These are phyloP conservation scores for Pseudoips prasinana DNA, from an alignment of 2,888 invertebrate genomes.

Conservation along the genomic window DNA sequence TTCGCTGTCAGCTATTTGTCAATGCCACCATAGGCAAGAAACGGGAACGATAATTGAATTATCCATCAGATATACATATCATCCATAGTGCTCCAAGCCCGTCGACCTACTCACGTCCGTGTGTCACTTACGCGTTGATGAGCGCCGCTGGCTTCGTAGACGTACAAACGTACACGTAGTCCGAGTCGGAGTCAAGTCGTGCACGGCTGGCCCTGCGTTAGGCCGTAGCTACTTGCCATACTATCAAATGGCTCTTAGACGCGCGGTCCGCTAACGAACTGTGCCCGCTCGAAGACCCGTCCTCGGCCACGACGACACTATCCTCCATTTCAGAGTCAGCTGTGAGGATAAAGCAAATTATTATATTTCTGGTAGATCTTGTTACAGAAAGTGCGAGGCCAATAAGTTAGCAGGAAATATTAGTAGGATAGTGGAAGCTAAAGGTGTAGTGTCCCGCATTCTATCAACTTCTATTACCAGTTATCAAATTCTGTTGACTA, in stretches of 20 bases:
- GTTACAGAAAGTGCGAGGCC: too few species aligned
- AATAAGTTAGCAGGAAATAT: too few species aligned
- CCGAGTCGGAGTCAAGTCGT: constrained; percentile 64
- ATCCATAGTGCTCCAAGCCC: constrained; percentile 32
- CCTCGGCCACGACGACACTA: constrained; percentile 86
- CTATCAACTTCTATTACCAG: too few species aligned
- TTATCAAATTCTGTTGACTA: too few species aligned
- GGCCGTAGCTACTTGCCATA: constrained; percentile 91
- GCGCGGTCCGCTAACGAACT: constrained; percentile 83
- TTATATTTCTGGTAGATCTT: constrained; percentile 3
- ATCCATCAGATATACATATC: too few species aligned
- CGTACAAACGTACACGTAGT: constrained; percentile 73
- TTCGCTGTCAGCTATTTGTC: too few species aligned
- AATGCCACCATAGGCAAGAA: too few species aligned
- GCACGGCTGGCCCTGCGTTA: constrained; percentile 66
- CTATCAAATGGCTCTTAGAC: constrained; percentile 90
- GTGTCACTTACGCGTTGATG: constrained; percentile 43
- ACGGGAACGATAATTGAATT: too few species aligned
- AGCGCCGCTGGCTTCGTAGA: constrained; percentile 61
- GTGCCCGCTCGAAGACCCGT: constrained; percentile 62
- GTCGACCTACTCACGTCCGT: constrained; percentile 41
- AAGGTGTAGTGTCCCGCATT: too few species aligned
- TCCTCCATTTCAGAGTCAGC: constrained; percentile 93
- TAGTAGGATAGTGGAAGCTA: too few species aligned
- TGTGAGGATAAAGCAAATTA: too few species aligned